These are phyloP conservation scores for Eulithis prunata DNA, from an alignment of 2,888 invertebrate genomes.

Conservation along the genomic window DNA sequence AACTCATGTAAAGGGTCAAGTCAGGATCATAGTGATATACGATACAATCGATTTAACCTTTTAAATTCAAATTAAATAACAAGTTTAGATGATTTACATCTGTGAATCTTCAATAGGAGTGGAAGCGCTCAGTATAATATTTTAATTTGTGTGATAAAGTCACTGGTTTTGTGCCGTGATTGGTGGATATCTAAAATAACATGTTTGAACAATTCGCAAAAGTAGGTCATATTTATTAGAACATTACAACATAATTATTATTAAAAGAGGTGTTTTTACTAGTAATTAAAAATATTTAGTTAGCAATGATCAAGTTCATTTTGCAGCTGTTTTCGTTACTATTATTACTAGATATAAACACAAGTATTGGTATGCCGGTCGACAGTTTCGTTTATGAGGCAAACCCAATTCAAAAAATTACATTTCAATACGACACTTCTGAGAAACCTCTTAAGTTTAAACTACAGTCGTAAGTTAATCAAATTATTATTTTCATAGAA, in stretches of 20 bases:
- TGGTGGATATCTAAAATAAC: background rate
- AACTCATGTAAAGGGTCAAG: background rate
- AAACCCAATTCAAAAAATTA: conserved; percentile 20
- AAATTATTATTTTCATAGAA: background rate
- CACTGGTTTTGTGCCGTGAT: background rate
- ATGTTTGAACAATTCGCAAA: background rate
- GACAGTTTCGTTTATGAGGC: conserved; percentile 24
- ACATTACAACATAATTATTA: too few relatives aligned
- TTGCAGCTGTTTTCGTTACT: conserved; percentile 11
- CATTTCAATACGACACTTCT: conserved; percentile 19
- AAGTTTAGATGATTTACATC: conserved; percentile 14
- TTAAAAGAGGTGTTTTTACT: background rate
- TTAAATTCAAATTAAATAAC: conserved; percentile 2
- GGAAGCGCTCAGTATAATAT: conserved; percentile 4
- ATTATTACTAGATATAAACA: background rate
- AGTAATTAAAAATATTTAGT: background rate
- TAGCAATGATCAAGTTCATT: background rate
- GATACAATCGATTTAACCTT: conserved; percentile 4
- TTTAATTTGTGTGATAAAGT: conserved; percentile 10
- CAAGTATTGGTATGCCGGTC: conserved; percentile 11
- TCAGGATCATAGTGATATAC: background rate
- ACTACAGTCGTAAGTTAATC: conserved; percentile 24
- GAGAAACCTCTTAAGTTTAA: conserved; percentile 20
- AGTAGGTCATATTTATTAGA: background rate
- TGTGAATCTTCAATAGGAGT: conserved; percentile 6